Percentiles rank a stretch among this genome's conserved stretches.
Evolutionary conservation across 1,140 invertebrate genomes (phyloP).

Genomic region (Penaeus vannamei): DNA sequence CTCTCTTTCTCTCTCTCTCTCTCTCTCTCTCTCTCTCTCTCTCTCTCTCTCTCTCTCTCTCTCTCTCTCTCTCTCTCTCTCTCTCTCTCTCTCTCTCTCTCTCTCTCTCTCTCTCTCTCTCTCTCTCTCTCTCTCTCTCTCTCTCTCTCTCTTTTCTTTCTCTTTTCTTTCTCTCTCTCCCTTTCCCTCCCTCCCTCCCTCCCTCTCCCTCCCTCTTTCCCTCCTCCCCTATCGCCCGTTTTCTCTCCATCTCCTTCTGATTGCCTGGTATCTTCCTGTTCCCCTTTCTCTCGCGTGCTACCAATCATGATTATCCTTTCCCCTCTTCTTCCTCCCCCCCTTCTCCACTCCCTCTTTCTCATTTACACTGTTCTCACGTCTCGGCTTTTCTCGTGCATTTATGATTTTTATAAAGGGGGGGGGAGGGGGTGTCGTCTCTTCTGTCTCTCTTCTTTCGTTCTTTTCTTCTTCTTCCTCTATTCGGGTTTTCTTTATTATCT

Average conservation of each 20-base stretch:
- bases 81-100: slow-evolving; percentile 3
- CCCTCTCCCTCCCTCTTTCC: not conserved
- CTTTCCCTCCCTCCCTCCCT: not conserved
- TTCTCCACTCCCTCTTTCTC: not conserved
- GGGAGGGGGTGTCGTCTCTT: no score
- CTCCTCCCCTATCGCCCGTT: not conserved
- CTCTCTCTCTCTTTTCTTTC: not conserved
- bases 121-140: not conserved
- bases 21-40: slow-evolving; percentile 25
- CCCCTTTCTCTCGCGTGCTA: not conserved
- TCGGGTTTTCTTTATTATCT: no score
- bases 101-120: not conserved
- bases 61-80: not conserved
- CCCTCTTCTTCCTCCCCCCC: not conserved
- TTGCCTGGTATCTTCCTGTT: not conserved
- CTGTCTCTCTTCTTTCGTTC: no score
- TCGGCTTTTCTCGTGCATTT: not conserved
- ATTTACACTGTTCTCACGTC: not conserved
- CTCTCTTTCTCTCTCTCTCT: not conserved
- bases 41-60: slow-evolving; percentile 34
- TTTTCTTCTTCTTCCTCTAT: no score
- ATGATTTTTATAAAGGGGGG: no score
- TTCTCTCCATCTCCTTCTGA: not conserved
- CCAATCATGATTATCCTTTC: no score
- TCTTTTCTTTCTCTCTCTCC: not conserved